These are phyloP conservation scores for Coluber constrictor DNA, from an alignment of 2,797 vertebrate species.

Conservation along the genomic window DNA sequence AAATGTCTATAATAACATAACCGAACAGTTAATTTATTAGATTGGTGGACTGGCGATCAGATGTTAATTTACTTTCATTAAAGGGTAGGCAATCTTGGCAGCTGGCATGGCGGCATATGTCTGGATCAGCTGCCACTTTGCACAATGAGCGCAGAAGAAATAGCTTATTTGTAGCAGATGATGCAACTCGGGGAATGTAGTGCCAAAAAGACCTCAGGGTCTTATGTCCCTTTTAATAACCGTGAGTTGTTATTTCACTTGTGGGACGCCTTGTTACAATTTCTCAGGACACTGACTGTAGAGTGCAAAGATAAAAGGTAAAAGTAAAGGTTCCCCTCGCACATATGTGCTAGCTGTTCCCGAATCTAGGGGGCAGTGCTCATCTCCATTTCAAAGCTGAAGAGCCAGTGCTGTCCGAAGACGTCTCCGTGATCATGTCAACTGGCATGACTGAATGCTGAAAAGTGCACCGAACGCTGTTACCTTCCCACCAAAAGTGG, in stretches of 20 bases:
- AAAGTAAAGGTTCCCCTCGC: too few relatives aligned
- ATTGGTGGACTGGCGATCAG: neutral
- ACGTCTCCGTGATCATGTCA: too few relatives aligned
- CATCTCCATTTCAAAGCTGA: too few relatives aligned
- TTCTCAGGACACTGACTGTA: neutral
- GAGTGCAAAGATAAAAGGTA: neutral
- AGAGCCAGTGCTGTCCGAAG: too few relatives aligned
- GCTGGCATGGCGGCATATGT: neutral
- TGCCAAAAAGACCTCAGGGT: neutral
- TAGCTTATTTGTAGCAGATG: neutral
- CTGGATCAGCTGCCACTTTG: neutral
- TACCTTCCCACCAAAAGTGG: too few relatives aligned
- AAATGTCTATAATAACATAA: neutral
- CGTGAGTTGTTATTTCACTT: neutral
- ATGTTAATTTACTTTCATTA: neutral
- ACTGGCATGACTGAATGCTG: too few relatives aligned
- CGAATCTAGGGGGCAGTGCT: too few relatives aligned
- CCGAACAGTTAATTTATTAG: neutral
- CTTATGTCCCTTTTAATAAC: neutral
- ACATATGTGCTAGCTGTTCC: too few relatives aligned
- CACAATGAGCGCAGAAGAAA: neutral
- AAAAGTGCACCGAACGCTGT: too few relatives aligned
- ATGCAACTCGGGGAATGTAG: neutral
- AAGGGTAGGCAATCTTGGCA: neutral
- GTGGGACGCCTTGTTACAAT: neutral